Percentiles rank a stretch among this genome's conserved stretches.
phyloP scores from a whole-genome alignment of 2,113 vertebrate species.

The Sinocyclocheilus rhinocerous region DNA sequence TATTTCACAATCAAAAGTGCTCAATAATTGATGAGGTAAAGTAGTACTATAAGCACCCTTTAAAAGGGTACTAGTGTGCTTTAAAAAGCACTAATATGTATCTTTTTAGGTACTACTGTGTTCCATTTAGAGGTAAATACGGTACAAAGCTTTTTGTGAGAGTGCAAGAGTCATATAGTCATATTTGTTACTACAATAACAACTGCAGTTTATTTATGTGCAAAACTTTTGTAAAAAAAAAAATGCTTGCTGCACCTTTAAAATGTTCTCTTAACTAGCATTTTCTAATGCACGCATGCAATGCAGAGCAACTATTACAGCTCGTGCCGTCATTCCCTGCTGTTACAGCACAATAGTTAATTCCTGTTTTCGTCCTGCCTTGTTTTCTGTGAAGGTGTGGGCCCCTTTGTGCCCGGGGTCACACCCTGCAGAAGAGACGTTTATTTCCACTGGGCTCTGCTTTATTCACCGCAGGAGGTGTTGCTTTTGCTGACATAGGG shows the following conservation, averaged over 20 bases:
- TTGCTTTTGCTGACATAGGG: slow-evolving; percentile 50
- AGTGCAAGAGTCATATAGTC: no score
- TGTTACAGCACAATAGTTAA: slow-evolving; percentile 38
- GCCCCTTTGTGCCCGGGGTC: slow-evolving; percentile 53
- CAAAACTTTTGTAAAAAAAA: neutral
- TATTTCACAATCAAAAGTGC: no score
- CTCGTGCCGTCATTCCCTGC: slow-evolving; percentile 14
- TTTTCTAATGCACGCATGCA: slow-evolving; percentile 21
- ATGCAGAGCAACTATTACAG: slow-evolving; percentile 4
- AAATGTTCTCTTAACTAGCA: neutral
- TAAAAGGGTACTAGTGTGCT: no score
- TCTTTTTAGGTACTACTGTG: no score
- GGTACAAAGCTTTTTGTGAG: no score
- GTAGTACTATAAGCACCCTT: no score
- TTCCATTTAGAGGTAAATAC: neutral
- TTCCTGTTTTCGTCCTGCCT: slow-evolving; percentile 40
- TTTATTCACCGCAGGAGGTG: slow-evolving; percentile 54
- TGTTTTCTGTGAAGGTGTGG: slow-evolving; percentile 50
- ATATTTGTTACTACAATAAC: neutral
- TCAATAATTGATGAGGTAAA: neutral
- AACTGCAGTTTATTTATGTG: neutral
- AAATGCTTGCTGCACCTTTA: neutral
- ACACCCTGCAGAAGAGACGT: slow-evolving; percentile 51
- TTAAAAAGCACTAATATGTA: no score
- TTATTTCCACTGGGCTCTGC: slow-evolving; percentile 50